Evolutionary conservation across 2,797 vertebrate genomes (phyloP), one percentile per base, ranked within the genome.

Genomic region (Pygocentrus nattereri): DNA sequence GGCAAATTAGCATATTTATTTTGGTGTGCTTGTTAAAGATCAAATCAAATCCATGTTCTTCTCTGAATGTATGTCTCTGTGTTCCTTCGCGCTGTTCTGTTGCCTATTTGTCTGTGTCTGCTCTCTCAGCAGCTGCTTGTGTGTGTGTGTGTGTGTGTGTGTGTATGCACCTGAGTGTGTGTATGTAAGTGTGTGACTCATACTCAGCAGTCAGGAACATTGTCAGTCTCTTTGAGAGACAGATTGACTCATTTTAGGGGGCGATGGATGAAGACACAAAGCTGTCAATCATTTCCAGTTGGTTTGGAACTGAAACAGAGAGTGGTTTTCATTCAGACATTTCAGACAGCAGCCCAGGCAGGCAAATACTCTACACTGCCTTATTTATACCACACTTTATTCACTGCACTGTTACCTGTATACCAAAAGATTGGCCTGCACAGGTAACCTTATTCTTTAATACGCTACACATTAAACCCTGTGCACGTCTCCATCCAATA

Each of bases 191-290:
- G n/a, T 58, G 62, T 78, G 47, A 65, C 30, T 65, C 52, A 49
- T 68, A 59, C 52, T 6, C 50, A 58, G 71, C 50, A 68, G 71
- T 72, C 78, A 72, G 78, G 69, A 79, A 34, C 10, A 61, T 23
- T 64, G 78, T 74, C 79, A 67, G 41, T 80, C 79, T 56, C 79
- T 56, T 10, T 67, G 59, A 84, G 73, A 27, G 64, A 71, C 67
- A 80, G 76, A 84, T 76, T 80, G 73, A 80, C 72, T 80, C 65
- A 80, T 84, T 84, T 84, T 27, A 75, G 56, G 56, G 56, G 80
- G 56, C 49, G 73, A 76, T 67, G 67, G 68, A 82, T 67, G 75
- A 82, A 82, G 54, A 76, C 30, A 58, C 52, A 76, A 65, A 59
- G 23, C 78, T 21, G 69, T 64, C 78, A 79, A 38, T 79, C 78